Base-by-base conservation (phyloP, 2,797 vertebrate genomes). In the Avahi laniger region DNA sequence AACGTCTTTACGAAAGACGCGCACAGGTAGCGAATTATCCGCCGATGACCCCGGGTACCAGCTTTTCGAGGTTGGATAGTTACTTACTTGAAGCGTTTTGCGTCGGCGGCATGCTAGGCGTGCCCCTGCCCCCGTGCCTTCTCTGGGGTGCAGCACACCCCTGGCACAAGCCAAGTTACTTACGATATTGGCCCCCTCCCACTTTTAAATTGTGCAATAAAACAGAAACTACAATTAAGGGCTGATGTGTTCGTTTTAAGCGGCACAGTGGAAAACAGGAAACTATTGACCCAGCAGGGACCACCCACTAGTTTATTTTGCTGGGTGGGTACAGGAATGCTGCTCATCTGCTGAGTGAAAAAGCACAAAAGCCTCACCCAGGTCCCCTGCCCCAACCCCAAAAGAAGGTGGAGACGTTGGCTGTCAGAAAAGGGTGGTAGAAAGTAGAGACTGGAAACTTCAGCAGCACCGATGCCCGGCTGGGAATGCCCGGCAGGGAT, bases 31-130 rank as follows among this genome's bases (percentile, higher is more conserved):
- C 65, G 95, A 95, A 94, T 90, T 95, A 72, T 85, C 97, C 1
- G 0, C 85, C 83, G 96, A 91, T 97, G 97, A 95, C 96, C 96
- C 94, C 61, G 97, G 96, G 90, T 93, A 83, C 94, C 93, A 65
- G 90, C 95, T 94, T 90, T 90, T 82, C 91, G 95, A 24, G 75
- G 84, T 24, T 72, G 93, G 95, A 26, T 92, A 85, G 98, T 97
- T 96, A 69, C 96, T 96, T 81, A 95, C 69, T 86, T 88, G 80
- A 30, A 69, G 75, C 12, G 41, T 80, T 96, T 93, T 81, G 54
- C 0, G 83, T 84, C 33, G 69, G 15, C 3, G 17, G 33, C 41
- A n/a, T 59, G 24, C 12, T 13, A 15, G 61, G 67, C 20, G 48
- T 52, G 54, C 2, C 18, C 15, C 22, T 13, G 20, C 38, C 67